These are phyloP conservation scores for Steatornis caripensis DNA, from an alignment of 2,113 vertebrate species.

Conservation along the genomic window DNA sequence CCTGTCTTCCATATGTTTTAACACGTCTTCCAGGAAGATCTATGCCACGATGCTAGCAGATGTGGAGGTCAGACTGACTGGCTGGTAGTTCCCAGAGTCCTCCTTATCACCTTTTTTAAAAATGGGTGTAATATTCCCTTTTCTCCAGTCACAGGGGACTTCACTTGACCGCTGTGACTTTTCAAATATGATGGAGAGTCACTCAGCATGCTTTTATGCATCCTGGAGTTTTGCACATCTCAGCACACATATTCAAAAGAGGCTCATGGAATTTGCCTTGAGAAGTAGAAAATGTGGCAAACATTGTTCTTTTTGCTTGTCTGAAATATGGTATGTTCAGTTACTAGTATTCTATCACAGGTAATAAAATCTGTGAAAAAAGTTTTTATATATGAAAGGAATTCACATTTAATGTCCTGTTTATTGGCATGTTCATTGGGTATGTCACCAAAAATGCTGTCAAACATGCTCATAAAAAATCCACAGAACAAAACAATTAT, in stretches of 20 bases:
- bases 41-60: rapidly evolving
- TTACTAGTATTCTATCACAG: not conserved
- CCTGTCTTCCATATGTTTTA: not conserved
- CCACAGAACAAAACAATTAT: not conserved
- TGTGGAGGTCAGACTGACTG: not conserved
- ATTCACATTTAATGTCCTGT: not conserved
- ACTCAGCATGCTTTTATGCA: not conserved
- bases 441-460: not conserved
- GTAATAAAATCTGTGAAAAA: not conserved
- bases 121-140: not conserved
- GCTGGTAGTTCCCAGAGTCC: not conserved
- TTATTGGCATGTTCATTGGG: not conserved
- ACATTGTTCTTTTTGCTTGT: not conserved
- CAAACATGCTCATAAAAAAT: not conserved
- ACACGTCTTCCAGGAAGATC: not conserved
- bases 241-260: not conserved
- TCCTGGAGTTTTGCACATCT: not conserved
- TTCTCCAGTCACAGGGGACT: not conserved
- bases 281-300: not conserved
- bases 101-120: not conserved
- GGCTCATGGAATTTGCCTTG: not conserved
- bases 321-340: not conserved
- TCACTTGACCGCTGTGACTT: not conserved
- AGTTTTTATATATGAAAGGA: not conserved
- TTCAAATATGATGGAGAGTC: not conserved